Conservation (phyloP, 2,888 invertebrate species). For the Hyalella azteca region DNA sequence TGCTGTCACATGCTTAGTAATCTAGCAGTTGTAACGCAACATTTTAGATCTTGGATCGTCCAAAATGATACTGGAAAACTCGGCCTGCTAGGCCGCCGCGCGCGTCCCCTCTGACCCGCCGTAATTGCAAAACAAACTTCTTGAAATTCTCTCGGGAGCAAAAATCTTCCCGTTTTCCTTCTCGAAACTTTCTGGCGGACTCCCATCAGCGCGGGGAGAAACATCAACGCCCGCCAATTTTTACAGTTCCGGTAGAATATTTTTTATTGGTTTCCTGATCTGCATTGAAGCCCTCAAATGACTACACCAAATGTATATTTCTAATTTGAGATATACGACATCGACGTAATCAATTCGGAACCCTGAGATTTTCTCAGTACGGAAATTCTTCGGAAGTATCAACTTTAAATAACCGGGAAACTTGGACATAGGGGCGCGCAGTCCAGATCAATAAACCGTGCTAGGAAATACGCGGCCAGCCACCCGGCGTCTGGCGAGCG, state of each 20-base stretch:
- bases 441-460: slow-evolving; percentile 14
- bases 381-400: background rate
- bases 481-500: background rate
- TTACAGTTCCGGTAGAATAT: background rate
- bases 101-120: slow-evolving; percentile 13
- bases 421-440: background rate
- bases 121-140: slow-evolving; percentile 12
- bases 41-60: too few species aligned
- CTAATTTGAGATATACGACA: too few species aligned
- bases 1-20: too few species aligned
- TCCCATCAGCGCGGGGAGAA: background rate
- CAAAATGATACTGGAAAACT: too few species aligned
- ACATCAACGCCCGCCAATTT: background rate
- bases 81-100: too few species aligned
- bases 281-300: background rate
- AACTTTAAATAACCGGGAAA: background rate
- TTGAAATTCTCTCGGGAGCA: background rate
- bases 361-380: background rate
- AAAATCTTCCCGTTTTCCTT: background rate
- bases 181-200: background rate
- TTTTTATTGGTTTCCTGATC: background rate
- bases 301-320: too few species aligned
- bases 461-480: background rate
- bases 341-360: too few species aligned
- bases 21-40: too few species aligned